Conservation (phyloP, 2,888 invertebrate species). For the Clepsis dumicolana region DNA sequence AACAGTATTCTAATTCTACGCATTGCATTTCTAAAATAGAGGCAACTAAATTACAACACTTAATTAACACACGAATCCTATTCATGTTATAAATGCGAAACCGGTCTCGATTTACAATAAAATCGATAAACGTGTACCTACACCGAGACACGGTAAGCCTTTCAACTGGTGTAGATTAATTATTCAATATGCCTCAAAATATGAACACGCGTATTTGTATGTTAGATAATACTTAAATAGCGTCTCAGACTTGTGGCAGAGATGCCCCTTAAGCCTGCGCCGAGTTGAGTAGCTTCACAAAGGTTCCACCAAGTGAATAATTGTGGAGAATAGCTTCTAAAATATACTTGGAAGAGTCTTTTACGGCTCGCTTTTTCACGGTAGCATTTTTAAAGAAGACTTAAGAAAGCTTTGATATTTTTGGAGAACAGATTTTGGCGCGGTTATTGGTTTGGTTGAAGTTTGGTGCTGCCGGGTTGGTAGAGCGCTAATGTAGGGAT, state of each 20-base stretch:
- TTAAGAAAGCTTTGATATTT: not conserved
- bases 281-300: constrained; percentile 34
- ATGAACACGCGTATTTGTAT: not conserved
- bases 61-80: not conserved
- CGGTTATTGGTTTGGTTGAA: not conserved
- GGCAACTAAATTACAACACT: not conserved
- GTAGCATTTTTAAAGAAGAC: not conserved
- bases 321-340: constrained; percentile 30
- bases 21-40: not conserved
- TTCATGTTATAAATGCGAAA: not conserved
- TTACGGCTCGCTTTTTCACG: constrained; percentile 5
- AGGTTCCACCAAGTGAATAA: constrained; percentile 40
- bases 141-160: not conserved
- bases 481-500: no score
- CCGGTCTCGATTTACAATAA: not conserved
- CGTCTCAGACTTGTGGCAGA: constrained; percentile 16
- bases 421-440: not conserved
- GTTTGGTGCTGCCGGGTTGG: no score
- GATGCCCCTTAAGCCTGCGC: constrained; percentile 30
- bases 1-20: not conserved
- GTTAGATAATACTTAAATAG: constrained; percentile 36
- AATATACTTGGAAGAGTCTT: constrained; percentile 26
- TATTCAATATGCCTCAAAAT: constrained; percentile 12
- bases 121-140: constrained; percentile 3
- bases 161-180: constrained; percentile 13